phyloP scores from a whole-genome alignment of 2,113 vertebrate genomes.

The Oreocharis arfaki region DNA sequence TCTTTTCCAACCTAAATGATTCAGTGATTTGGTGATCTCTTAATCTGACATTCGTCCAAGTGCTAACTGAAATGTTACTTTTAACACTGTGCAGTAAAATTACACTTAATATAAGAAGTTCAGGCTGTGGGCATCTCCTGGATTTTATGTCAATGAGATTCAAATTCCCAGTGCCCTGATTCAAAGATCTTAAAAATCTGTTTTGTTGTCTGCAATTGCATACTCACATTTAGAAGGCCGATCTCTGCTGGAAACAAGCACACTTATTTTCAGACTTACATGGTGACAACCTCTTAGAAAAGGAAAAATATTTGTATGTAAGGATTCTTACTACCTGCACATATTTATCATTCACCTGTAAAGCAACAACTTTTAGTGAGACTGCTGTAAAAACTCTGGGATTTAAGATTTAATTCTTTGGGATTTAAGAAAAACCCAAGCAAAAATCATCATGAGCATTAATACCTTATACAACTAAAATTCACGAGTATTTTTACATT shows the following conservation, averaged over 20 bases:
- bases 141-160: background rate
- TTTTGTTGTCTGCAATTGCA: background rate
- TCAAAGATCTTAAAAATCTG: background rate
- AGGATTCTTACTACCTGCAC: background rate
- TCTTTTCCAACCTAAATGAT: background rate
- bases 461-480: background rate
- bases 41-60: background rate
- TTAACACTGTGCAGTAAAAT: background rate
- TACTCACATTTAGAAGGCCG: background rate
- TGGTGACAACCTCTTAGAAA: background rate
- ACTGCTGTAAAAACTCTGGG: background rate
- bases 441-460: background rate
- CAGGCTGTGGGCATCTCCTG: background rate
- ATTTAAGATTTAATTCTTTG: too few species aligned
- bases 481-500: background rate
- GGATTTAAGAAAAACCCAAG: background rate
- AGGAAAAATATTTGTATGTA: background rate
- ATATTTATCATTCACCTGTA: rapidly evolving
- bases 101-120: background rate
- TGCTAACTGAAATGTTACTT: background rate
- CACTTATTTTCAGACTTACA: background rate
- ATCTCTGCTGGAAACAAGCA: background rate
- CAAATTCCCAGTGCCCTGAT: background rate
- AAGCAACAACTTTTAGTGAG: background rate
- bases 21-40: background rate